Base-by-base conservation (phyloP, 2,113 vertebrate genomes). In the Otus sunia region DNA sequence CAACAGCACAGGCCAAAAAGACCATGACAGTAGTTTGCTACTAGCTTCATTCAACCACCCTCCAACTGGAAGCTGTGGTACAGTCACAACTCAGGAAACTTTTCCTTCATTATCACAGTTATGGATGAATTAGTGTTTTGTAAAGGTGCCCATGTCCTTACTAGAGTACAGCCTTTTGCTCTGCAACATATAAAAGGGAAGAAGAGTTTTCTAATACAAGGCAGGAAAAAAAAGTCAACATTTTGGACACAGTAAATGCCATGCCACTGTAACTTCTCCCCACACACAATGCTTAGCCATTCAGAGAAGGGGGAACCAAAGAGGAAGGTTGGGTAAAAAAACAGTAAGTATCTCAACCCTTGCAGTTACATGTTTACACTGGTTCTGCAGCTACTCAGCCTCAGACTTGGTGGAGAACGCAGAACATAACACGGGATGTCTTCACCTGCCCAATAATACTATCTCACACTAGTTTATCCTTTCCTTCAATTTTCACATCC, bases 221-320 rank as follows among this genome's bases (percentile, higher is more conserved):
- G 20, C 6, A 25, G 4, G 12, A 13, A 17, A 53, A 27, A 27
- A 34, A 29, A 0, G 23, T 50, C 39, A 71, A 6, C 4, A 16
- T 4, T 64, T 39, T 69, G 12, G 21, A 58, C 29, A 55, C 9
- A 52, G 41, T 15, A 58, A 72, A 92, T 41, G 23, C 21, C 34
- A 12, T 2, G 10, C 5, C 55, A 50, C 50, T 80, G 11, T 20
- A 77, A 58, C 12, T 45, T 73, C 79, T 75, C 14, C 3, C 1
- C 6, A 1, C 9, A 36, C 4, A 4, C 37, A 67, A 29, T 2
- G 2, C 37, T 45, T 14, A 27, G 6, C 39, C 15, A n/a, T 72
- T n/a, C 47, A 37, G 18, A 64, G 34, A 85, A 53, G 0, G 0
- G 13, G 22, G 6, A 82, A 81, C 1, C 8, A 34, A n/a, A 76